Evolutionary conservation across 2,113 vertebrate species (phyloP), one percentile per base, ranked within the genome.

Genomic region (Girardinichthys multiradiatus): DNA sequence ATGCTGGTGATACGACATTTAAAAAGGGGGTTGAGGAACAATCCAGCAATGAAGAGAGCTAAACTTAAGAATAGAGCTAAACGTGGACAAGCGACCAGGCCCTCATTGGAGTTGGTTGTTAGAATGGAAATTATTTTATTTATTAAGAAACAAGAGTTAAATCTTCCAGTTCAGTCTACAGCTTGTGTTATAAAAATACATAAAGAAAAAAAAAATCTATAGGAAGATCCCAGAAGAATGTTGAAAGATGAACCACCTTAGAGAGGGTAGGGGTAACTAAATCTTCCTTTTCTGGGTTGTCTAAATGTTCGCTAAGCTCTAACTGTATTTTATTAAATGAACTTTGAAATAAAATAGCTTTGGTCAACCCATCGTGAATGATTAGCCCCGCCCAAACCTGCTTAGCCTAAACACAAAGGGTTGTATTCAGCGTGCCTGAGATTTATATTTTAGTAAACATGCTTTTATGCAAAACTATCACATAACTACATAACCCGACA

Each of bases 1-100:
- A 77, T 84, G 77, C 51, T 80, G 83, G 82, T 79, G 81, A 82
- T 75, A 67, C 0, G 17, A 21, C 17, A 48, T 48, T 48, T 3
- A n/a, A 54, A n/a, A n/a, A n/a, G n/a, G n/a, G 14, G 42, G 17
- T 45, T 45, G 42, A 17, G 2, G 7, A 17, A 45, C 42, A 45
- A 45, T 17, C 42, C 17, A 17, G 14, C 1, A 19, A 17, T 19
- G 17, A 45, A 19, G 14, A 19, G 17, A 19, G 17, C 17, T 19
- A 45, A 17, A 45, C 42, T 15, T 4, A n/a, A n/a, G 17, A 45
- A 19, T 3, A 19, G 17, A 19, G 17, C 17, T 19, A 45, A 17
- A 45, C 4, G 14, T 45, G 19, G 42, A 45, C 4, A 45, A 17
- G 42, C 42, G 4, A 45, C 42, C 42, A 45, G 42, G 19, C 42